These are phyloP conservation scores for Eleutherodactylus coqui DNA, from an alignment of 2,797 vertebrate species.

Conservation along the genomic window DNA sequence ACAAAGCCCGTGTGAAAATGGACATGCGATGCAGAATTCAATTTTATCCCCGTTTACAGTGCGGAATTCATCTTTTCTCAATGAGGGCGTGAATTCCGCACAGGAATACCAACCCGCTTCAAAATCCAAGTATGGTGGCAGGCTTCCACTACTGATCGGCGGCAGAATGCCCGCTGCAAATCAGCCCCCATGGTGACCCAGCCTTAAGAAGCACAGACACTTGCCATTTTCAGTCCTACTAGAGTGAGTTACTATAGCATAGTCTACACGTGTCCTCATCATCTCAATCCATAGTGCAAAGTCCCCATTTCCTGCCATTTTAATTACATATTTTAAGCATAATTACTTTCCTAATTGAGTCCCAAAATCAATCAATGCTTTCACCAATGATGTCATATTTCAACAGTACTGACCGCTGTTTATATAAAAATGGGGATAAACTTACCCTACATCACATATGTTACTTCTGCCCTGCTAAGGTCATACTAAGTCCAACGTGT, in stretches of 20 bases:
- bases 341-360: background rate
- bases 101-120: too few relatives aligned
- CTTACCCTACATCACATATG: background rate
- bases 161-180: too few relatives aligned
- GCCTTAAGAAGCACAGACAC: background rate
- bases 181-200: too few relatives aligned
- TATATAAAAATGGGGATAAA: background rate
- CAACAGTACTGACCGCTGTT: background rate
- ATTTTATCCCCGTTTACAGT: too few relatives aligned
- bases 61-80: too few relatives aligned
- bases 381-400: background rate
- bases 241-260: background rate
- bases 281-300: conserved; percentile 23
- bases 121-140: too few relatives aligned
- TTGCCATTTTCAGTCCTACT: background rate
- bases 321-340: background rate
- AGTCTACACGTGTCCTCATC: background rate
- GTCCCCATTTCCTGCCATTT: background rate
- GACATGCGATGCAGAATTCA: too few relatives aligned
- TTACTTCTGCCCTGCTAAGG: too few relatives aligned
- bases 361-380: background rate
- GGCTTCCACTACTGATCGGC: too few relatives aligned
- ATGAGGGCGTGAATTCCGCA: too few relatives aligned
- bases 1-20: too few relatives aligned
- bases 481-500: background rate